Conservation (phyloP, 2,797 vertebrate species). For the Bradypodion pumilum region DNA sequence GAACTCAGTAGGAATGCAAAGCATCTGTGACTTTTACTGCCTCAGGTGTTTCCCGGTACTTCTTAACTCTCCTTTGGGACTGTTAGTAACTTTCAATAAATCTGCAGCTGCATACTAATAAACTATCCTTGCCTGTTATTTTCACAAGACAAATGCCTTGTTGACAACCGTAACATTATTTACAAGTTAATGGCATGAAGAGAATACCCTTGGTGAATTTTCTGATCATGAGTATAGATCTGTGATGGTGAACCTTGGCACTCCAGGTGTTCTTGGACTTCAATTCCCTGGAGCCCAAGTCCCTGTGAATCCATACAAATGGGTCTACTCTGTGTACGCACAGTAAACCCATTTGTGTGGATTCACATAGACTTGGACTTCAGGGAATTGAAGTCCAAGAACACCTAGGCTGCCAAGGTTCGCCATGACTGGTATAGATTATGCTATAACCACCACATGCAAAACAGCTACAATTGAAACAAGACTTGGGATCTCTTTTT, state of each 20-base stretch:
- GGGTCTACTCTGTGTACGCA: no score
- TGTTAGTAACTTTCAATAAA: background rate
- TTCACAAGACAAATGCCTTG: background rate
- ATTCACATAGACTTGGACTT: no score
- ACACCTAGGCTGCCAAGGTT: no score
- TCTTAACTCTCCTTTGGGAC: background rate
- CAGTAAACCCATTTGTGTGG: no score
- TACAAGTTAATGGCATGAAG: background rate
- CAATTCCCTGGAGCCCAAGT: no score
- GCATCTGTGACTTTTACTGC: background rate
- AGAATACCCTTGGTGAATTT: background rate
- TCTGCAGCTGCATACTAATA: background rate
- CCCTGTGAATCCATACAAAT: no score
- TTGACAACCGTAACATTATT: background rate
- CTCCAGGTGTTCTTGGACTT: no score
- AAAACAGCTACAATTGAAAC: background rate
- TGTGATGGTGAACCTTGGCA: no score
- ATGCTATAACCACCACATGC: no score
- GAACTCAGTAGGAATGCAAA: background rate
- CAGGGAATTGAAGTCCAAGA: no score
- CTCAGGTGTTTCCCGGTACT: background rate
- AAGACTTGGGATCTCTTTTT: background rate
- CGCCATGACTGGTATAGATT: no score
- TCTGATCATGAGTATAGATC: background rate
- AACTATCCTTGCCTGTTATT: background rate